Evolutionary conservation across 2,113 vertebrate genomes (phyloP).

Genomic region (Oreocharis arfaki): DNA sequence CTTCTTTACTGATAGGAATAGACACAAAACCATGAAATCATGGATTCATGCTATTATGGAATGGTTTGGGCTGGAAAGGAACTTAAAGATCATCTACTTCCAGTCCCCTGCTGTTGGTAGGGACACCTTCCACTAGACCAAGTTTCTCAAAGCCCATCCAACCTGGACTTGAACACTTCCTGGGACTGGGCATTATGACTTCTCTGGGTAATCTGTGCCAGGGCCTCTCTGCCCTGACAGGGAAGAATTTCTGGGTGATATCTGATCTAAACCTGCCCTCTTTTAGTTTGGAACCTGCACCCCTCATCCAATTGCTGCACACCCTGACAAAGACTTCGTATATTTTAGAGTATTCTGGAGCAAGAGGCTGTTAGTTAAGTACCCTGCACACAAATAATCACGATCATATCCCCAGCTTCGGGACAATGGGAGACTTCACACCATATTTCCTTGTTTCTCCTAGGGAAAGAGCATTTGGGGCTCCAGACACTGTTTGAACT

Average conservation of each 20-base stretch:
- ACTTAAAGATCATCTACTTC: not conserved
- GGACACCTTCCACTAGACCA: not conserved
- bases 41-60: not conserved
- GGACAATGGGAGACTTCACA: not conserved
- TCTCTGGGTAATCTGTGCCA: not conserved
- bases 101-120: not conserved
- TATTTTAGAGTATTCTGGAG: not conserved
- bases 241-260: not conserved
- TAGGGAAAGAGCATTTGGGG: not conserved
- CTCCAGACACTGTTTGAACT: not conserved
- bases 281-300: not conserved
- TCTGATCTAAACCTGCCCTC: not conserved
- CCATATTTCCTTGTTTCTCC: not conserved
- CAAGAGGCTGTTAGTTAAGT: not conserved
- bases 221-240: not conserved
- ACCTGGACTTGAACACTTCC: not conserved
- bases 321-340: not conserved
- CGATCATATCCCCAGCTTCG: accelerated
- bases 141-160: not conserved
- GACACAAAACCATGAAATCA: not conserved
- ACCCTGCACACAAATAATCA: no score
- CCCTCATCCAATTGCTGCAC: not conserved
- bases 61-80: not conserved
- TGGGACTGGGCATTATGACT: no score
- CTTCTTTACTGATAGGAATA: not conserved